Base-by-base conservation (phyloP, 2,888 invertebrate species). In the Drosophila pseudotalamancana region DNA sequence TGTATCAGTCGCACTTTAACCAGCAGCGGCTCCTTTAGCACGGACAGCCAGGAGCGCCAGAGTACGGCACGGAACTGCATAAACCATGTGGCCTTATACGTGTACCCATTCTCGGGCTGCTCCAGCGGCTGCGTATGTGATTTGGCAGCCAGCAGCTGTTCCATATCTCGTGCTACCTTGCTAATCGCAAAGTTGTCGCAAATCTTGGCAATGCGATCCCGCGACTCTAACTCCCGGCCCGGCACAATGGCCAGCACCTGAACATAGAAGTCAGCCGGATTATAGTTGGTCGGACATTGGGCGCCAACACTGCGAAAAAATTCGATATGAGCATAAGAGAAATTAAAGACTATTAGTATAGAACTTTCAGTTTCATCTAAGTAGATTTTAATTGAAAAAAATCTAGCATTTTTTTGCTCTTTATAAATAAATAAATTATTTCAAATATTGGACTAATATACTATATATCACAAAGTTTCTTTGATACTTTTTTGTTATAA, bases 251-350 rank as follows among this genome's bases (percentile, higher is more conserved):
- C 97, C 72, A 98, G 91, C 2, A 97, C 94, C 89, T 98, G 96
- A 43, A 99, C 96, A 91, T 96, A 98, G 91, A 96, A 97, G 91
- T 99, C 98, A 0, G 98, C 98, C 2, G 98, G 98, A 90, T 98
- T 98, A 92, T 96, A 98, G 90, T 97, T 97, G 3, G 93, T 94
- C 0, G 98, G 98, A 89, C 97, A 97, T 0, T 95, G 94, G 9
- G 96, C 95, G 19, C 96, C 96, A 77, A 96, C 91, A 27, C 97
- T 97, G 32, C 6, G 11, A 11, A 18, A 11, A 0, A 14, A 31
- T 4, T 0, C 1, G 8, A 9, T 18, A 34, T 19, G 16, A 27
- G 27, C 1, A 14, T 12, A 32, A 25, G 25, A 6, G 25, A 8
- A 25, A 3, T 3, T 25, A 11, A 8, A 9, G 29, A n/a, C n/a